Percentiles rank a stretch among this genome's conserved stretches.
Conservation (phyloP, 2,113 vertebrate genomes). For the Myxocyprinus asiaticus region DNA sequence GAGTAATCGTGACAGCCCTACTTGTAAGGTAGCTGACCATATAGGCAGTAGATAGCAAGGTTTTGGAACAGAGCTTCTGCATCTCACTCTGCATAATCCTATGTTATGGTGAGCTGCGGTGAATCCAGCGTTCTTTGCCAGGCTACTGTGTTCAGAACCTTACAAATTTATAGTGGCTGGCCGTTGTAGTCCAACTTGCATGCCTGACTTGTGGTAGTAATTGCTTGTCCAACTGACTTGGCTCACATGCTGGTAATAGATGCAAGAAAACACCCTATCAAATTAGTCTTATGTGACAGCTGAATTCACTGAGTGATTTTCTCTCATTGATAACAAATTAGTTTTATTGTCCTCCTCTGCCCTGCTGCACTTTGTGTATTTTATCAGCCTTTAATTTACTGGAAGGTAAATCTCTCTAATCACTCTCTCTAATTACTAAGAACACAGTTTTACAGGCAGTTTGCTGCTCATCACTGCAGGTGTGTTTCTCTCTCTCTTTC, state of each 20-base stretch:
- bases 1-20: no score
- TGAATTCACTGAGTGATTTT: neutral
- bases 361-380: neutral
- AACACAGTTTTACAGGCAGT: no score
- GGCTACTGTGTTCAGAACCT: constrained; percentile 19
- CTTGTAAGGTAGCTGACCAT: no score
- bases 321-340: neutral
- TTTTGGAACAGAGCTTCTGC: no score
- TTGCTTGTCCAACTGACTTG: neutral
- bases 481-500: neutral
- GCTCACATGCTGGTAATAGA: neutral
- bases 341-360: neutral
- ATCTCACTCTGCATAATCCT: no score
- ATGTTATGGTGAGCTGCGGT: neutral
- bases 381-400: no score
- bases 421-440: no score
- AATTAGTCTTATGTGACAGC: neutral
- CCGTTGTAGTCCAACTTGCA: constrained; percentile 6
- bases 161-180: constrained; percentile 11
- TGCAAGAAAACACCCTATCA: neutral
- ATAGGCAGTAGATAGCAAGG: no score
- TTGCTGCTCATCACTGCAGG: neutral
- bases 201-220: neutral
- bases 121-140: constrained; percentile 14
- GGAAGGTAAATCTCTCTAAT: no score